phyloP scores from a whole-genome alignment of 2,797 vertebrate species.

The Chelon labrosus region DNA sequence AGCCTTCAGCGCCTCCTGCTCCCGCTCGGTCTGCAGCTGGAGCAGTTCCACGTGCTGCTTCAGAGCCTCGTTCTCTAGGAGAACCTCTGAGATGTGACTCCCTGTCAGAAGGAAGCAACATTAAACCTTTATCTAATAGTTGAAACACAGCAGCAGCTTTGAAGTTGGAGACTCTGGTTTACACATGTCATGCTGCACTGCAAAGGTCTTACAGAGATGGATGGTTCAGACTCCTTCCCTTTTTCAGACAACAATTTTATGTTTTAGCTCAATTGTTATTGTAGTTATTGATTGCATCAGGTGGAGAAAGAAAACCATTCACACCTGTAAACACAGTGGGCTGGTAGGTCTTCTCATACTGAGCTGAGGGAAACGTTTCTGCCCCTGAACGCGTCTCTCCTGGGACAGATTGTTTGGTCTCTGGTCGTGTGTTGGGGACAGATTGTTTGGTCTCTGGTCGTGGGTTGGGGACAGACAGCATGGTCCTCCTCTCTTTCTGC shows the following conservation, averaged over 20 bases:
- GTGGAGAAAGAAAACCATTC: no score
- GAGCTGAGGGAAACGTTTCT: constrained; percentile 72
- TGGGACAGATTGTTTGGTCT: constrained; percentile 41
- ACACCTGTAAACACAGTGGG: constrained; percentile 82
- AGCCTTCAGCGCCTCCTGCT: constrained; percentile 80
- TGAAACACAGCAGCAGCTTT: not conserved
- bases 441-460: constrained; percentile 37
- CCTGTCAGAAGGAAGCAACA: constrained; percentile 37
- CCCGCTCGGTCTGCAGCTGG: constrained; percentile 80
- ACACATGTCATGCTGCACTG: no score
- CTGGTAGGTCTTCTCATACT: constrained; percentile 86
- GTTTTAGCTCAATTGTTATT: no score
- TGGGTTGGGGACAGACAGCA: constrained; percentile 72
- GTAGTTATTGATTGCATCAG: no score
- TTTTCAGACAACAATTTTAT: no score
- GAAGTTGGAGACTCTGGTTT: no score
- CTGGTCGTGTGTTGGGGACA: constrained; percentile 12
- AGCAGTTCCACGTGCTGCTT: constrained; percentile 82
- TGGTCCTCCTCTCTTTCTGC: constrained; percentile 88
- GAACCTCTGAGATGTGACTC: constrained; percentile 85
- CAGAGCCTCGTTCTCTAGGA: constrained; percentile 89
- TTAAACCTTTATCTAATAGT: not conserved
- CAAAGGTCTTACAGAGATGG: no score
- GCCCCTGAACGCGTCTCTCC: not conserved
- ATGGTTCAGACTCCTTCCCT: no score